phyloP scores from a whole-genome alignment of 2,888 invertebrate genomes.

The Drosophila ochracea region DNA sequence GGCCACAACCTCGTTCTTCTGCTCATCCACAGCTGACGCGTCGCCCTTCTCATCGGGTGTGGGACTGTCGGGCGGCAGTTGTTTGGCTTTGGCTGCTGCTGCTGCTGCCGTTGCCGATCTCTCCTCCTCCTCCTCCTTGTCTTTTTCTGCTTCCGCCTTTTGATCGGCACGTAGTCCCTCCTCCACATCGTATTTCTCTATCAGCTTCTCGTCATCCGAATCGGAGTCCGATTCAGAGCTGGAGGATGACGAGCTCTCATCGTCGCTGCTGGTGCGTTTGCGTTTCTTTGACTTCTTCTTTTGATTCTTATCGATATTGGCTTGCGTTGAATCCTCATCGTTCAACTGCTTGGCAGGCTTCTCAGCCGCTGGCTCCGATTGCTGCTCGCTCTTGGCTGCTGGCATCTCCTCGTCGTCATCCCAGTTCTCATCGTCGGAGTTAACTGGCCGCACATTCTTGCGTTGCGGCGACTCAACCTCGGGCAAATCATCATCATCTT shows the following conservation, averaged over 20 bases:
- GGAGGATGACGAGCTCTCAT: conserved; percentile 79
- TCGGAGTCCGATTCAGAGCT: conserved; percentile 74
- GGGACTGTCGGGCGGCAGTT: conserved; percentile 46
- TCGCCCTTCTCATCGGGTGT: conserved; percentile 62
- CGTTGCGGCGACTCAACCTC: conserved; percentile 74
- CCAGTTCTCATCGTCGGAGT: conserved; percentile 83
- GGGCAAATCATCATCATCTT: conserved; percentile 62
- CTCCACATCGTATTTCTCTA: conserved; percentile 81
- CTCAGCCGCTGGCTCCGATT: conserved; percentile 10
- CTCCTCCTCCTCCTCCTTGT: conserved; percentile 30
- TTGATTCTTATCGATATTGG: conserved; percentile 34
- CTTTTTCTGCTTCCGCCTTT: conserved; percentile 59
- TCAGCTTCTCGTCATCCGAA: conserved; percentile 84
- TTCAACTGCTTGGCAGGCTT: conserved; percentile 36
- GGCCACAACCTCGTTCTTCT: conserved; percentile 39
- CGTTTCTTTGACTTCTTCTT: conserved; percentile 69
- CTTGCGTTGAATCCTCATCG: conserved; percentile 46
- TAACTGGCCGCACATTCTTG: conserved; percentile 34
- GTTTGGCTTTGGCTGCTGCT: conserved; percentile 27
- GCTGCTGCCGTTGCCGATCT: neutral
- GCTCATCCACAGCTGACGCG: conserved; percentile 7
- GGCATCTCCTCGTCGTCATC: conserved; percentile 69
- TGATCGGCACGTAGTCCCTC: conserved; percentile 66
- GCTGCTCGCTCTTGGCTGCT: conserved; percentile 44
- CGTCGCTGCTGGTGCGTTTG: conserved; percentile 75